phyloP scores from a whole-genome alignment of 2,888 invertebrate species.

The Minunthozetes semirufus region DNA sequence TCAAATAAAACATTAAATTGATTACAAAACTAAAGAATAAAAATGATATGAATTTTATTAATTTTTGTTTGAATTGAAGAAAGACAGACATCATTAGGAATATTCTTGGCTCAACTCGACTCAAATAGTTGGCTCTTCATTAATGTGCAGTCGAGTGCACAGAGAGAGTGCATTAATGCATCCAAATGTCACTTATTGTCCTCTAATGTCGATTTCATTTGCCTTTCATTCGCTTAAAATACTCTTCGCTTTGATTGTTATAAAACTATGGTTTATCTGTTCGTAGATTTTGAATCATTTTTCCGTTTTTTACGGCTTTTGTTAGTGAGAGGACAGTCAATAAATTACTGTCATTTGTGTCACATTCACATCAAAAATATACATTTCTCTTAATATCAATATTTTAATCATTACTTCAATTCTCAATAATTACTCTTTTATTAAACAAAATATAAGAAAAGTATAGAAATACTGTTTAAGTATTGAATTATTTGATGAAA shows the following conservation, averaged over 20 bases:
- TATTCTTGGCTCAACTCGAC: background rate
- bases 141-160: background rate
- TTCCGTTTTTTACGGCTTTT: background rate
- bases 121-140: conserved; percentile 11
- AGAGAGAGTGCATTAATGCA: conserved; percentile 21
- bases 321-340: conserved; percentile 25
- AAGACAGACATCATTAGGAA: conserved; percentile 24
- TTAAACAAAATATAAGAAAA: no score
- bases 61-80: background rate
- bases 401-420: background rate
- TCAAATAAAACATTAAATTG: background rate
- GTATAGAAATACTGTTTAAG: no score
- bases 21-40: background rate
- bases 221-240: background rate
- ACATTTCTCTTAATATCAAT: background rate
- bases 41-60: background rate
- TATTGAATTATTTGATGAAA: no score
- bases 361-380: background rate
- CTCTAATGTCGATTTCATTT: conserved; percentile 19
- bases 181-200: conserved; percentile 21
- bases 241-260: background rate
- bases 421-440: background rate
- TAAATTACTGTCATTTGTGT: conserved; percentile 26
- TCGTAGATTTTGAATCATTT: background rate
- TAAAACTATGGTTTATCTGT: background rate